Percentiles rank a stretch among this genome's conserved stretches.
phyloP scores from a whole-genome alignment of 64 coral and sea anemone genomes.

The Montipora capricornis region DNA sequence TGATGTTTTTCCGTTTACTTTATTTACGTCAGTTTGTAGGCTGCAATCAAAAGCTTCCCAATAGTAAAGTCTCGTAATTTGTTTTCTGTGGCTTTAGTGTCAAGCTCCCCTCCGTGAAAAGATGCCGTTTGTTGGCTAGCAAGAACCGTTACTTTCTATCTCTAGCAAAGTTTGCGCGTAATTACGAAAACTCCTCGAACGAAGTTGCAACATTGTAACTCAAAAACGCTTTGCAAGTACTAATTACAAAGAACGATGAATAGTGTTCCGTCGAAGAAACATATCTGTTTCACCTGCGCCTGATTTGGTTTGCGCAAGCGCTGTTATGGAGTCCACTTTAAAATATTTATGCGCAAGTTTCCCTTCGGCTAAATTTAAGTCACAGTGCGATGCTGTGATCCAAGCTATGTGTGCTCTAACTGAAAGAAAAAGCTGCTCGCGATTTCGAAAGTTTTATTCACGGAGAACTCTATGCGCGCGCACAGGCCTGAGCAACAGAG shows the following conservation, averaged over 20 bases:
- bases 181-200: background rate
- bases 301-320: background rate
- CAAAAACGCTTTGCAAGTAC: background rate
- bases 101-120: slow-evolving; percentile 13
- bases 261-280: slow-evolving; percentile 28
- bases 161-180: background rate
- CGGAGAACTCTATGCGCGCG: background rate
- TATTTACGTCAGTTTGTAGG: slow-evolving; percentile 44
- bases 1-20: slow-evolving; percentile 50
- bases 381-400: slow-evolving; percentile 1
- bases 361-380: background rate
- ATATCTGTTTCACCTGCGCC: slow-evolving; percentile 11
- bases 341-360: slow-evolving; percentile 29
- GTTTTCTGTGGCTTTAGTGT: slow-evolving; percentile 40
- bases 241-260: slow-evolving; percentile 35
- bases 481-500: background rate
- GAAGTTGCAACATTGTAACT: background rate
- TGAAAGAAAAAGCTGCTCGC: background rate
- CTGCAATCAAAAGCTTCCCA: slow-evolving; percentile 49
- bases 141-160: slow-evolving; percentile 25
- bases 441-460: background rate
- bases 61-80: slow-evolving; percentile 53
- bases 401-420: background rate
- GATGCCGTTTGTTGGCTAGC: background rate
- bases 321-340: background rate